Conservation (phyloP, 1,140 invertebrate genomes). For the Dreissena rostriformis region DNA sequence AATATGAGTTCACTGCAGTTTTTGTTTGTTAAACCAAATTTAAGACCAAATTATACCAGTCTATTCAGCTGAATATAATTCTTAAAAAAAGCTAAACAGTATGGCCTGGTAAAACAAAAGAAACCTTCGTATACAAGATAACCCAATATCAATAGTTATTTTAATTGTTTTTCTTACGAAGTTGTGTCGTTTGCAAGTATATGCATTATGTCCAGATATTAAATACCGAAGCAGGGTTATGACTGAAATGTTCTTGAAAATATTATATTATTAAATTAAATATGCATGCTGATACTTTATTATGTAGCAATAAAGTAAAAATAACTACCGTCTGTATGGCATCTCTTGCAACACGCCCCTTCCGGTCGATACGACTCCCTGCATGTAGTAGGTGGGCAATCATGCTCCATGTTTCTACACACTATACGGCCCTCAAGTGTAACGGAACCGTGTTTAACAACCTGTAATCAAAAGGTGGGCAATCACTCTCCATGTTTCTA, state of each 20-base stretch:
- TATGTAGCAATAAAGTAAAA: not conserved
- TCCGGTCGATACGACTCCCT: not conserved
- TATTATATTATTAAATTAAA: not conserved
- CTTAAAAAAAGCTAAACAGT: too few species aligned
- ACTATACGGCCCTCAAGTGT: slow-evolving; percentile 13
- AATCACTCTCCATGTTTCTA: slow-evolving; percentile 27
- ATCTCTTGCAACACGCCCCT: slow-evolving; percentile 19
- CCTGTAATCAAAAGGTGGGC: slow-evolving; percentile 27
- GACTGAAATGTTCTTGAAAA: not conserved
- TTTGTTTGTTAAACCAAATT: too few species aligned
- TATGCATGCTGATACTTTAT: too few species aligned
- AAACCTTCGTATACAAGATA: too few species aligned
- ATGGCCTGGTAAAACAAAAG: too few species aligned
- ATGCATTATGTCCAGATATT: not conserved
- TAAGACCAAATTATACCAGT: too few species aligned
- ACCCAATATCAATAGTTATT: not conserved
- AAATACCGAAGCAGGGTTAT: not conserved
- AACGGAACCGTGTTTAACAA: slow-evolving; percentile 4
- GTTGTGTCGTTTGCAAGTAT: not conserved
- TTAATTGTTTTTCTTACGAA: not conserved
- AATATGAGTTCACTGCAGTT: too few species aligned
- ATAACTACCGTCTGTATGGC: slow-evolving; percentile 16
- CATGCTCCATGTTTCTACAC: slow-evolving; percentile 30
- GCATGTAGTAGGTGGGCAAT: slow-evolving; percentile 34
- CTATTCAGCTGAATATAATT: too few species aligned